phyloP scores from a whole-genome alignment of 2,113 vertebrate species.

The Petrocephalus zakoni region DNA sequence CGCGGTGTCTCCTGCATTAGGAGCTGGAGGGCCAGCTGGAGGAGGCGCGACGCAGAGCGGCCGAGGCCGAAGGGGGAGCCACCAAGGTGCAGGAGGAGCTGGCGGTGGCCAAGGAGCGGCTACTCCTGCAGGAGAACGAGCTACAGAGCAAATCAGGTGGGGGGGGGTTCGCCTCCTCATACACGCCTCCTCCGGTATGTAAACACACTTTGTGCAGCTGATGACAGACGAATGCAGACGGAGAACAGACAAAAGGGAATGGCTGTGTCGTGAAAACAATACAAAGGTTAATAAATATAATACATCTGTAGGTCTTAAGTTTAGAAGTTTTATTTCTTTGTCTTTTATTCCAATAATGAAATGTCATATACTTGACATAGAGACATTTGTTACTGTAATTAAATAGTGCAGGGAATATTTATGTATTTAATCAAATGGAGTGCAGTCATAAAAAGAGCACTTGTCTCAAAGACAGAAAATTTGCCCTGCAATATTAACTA shows the following conservation, averaged over 20 bases:
- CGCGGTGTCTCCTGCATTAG: constrained; percentile 44
- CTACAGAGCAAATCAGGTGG: constrained; percentile 71
- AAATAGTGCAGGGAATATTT: background rate
- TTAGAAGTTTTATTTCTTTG: background rate
- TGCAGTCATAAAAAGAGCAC: background rate
- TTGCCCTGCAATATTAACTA: background rate
- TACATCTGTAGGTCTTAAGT: background rate
- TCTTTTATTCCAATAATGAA: background rate
- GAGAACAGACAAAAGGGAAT: background rate
- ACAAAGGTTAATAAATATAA: background rate
- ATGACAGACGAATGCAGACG: background rate
- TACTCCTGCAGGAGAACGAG: constrained; percentile 69
- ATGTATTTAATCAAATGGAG: background rate
- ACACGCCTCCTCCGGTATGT: no score
- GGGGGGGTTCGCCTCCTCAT: background rate
- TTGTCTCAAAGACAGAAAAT: background rate
- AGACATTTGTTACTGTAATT: background rate
- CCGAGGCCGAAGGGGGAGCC: constrained; percentile 62
- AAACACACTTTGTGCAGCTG: background rate
- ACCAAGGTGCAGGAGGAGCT: constrained; percentile 74
- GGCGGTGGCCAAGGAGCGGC: constrained; percentile 69
- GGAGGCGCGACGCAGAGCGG: constrained; percentile 61
- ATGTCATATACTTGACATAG: background rate
- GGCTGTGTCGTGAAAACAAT: background rate
- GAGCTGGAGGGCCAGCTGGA: constrained; percentile 76